Percentiles rank a stretch among this genome's conserved stretches.
Conservation (phyloP, 1,140 invertebrate species). For the Elymnias hypermnestra region DNA sequence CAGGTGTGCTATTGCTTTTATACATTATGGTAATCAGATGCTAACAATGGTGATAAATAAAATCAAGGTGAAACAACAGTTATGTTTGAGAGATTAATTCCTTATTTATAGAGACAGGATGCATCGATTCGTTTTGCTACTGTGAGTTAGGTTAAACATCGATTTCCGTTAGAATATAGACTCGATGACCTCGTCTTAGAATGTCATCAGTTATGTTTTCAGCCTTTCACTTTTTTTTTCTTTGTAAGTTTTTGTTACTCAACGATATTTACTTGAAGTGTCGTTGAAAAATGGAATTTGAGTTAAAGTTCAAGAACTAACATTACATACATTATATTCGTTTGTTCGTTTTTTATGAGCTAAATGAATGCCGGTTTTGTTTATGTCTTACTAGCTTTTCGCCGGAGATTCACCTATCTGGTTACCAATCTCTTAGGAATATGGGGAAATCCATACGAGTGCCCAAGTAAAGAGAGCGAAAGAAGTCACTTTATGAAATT, state of each 20-base stretch:
- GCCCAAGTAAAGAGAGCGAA: no score
- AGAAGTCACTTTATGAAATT: no score
- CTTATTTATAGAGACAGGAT: constrained; percentile 13
- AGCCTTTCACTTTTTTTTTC: constrained; percentile 16
- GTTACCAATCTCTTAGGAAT: no score
- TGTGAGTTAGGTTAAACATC: constrained; percentile 11
- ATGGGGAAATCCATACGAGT: no score
- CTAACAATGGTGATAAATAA: no score
- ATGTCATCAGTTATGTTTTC: constrained; percentile 20
- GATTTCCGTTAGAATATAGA: constrained; percentile 21
- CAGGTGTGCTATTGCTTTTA: no score
- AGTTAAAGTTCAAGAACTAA: constrained; percentile 1
- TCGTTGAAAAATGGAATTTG: not conserved
- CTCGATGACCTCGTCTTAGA: constrained; percentile 20
- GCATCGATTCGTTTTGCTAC: constrained; percentile 11
- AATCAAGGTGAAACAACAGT: no score
- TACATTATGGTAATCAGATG: no score
- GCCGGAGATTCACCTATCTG: no score
- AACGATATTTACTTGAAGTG: not conserved
- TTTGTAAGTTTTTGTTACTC: not conserved
- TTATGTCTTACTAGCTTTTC: no score
- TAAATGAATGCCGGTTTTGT: no score
- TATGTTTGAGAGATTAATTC: not conserved
- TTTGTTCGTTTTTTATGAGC: no score
- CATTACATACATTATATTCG: not conserved